Base-by-base conservation (phyloP, 1,140 invertebrate species). In the Drosophila eugracilis region DNA sequence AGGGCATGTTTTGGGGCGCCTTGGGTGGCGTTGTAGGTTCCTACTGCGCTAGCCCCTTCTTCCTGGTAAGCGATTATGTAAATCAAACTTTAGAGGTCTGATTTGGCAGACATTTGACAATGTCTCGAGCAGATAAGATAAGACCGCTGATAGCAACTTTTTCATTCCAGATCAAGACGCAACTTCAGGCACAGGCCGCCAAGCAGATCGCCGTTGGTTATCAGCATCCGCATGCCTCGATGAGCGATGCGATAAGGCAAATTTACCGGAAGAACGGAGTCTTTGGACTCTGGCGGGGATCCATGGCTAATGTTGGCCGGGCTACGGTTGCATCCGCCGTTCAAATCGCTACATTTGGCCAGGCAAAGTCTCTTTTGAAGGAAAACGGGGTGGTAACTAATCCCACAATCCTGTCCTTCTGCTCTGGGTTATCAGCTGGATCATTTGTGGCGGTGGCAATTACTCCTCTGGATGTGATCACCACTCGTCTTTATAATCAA, bases 401-500 rank as follows among this genome's bases (percentile, higher is more conserved):
- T 14, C 94, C 95, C 9, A 92, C 95, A 62, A 65, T 94, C 28
- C 93, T 94, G 48, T 95, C 96, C 0, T 95, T 98, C 74, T 76
- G 94, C 12, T 95, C 96, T 2, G 96, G 96, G 17, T 94, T 96
- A 79, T 90, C 96, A 5, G 96, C 96, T 15, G 97, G 97, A 0
- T 90, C 96, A 6, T 94, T 95, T 12, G 96, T 98, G 81, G 95
- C 96, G 0, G 34, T 97, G 0, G 94, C 94, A 17, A 97, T 98
- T 92, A 97, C 97, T 26, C 97, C 97, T 0, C 97, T 98, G 78
- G 97, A 99, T 92, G 95, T 98, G 0, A 94, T 98, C 39, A 95
- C 97, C 0, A 98, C 97, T 1, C 93, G 97, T 48, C 92, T 99
- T 6, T 98, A 97, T 69, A 98, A 98, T 92, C 97, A 98, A 94